A percentile compares a stretch with the other conserved stretches of the same genome.
phyloP scores from a whole-genome alignment of 2,888 invertebrate species.

The Brachypalpus laphriformis region DNA sequence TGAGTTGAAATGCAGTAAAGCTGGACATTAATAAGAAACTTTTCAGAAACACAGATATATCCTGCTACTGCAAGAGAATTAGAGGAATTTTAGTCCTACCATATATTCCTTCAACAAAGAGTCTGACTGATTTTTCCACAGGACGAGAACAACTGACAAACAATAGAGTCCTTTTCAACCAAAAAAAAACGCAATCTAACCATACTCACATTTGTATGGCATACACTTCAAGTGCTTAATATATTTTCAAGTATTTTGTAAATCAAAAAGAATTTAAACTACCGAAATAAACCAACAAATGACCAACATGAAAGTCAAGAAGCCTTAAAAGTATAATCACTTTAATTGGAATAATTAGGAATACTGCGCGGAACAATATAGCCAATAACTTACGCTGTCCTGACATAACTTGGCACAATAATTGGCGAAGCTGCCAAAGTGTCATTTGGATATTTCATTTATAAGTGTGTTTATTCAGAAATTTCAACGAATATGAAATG shows the following conservation, averaged over 20 bases:
- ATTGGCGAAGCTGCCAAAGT: slow-evolving; percentile 61
- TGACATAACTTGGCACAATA: slow-evolving; percentile 47
- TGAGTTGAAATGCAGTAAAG: no score
- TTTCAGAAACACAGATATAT: no score
- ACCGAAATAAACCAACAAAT: not conserved
- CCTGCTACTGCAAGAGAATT: no score
- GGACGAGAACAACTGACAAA: no score
- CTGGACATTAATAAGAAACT: no score
- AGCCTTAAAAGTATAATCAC: not conserved
- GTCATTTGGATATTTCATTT: slow-evolving; percentile 36
- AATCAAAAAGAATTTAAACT: not conserved
- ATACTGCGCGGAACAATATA: not conserved
- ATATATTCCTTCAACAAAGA: no score
- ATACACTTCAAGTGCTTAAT: not conserved
- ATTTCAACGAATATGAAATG: not conserved
- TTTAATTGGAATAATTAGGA: not conserved
- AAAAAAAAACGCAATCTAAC: no score
- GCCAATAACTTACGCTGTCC: not conserved
- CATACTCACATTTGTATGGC: not conserved
- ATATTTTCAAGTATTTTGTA: not conserved
- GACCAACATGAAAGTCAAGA: not conserved
- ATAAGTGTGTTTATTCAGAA: slow-evolving; percentile 34
- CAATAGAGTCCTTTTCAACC: no score
- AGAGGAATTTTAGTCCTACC: no score
- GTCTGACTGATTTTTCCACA: no score